Percentiles rank a stretch among this genome's conserved stretches.
phyloP scores from a whole-genome alignment of 2,888 invertebrate species.

The Acronicta psi region DNA sequence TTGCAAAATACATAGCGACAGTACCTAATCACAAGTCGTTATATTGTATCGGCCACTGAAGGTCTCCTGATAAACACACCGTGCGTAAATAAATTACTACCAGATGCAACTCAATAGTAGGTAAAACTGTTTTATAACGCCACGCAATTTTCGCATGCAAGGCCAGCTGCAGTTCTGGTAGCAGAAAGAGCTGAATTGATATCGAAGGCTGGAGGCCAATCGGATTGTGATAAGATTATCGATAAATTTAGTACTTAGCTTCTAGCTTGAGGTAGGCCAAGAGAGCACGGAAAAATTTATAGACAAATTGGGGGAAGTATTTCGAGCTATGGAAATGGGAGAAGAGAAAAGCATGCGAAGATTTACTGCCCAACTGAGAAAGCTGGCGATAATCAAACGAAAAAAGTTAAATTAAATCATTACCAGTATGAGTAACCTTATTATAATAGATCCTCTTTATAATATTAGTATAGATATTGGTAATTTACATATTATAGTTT shows the following conservation, averaged over 20 bases:
- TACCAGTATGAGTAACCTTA: no score
- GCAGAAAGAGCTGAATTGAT: constrained; percentile 15
- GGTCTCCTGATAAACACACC: constrained; percentile 59
- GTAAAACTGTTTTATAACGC: constrained; percentile 39
- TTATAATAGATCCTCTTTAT: no score
- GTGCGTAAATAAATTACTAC: constrained; percentile 56
- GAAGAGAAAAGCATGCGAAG: no score
- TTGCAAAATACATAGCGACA: constrained; percentile 22
- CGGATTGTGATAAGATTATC: constrained; percentile 19
- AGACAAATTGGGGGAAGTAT: not conserved
- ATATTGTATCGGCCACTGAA: constrained; percentile 54
- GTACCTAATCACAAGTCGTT: constrained; percentile 44
- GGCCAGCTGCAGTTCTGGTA: constrained; percentile 21
- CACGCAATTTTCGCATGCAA: constrained; percentile 28
- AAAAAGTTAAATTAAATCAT: no score
- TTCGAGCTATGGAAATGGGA: not conserved
- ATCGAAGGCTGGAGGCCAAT: constrained; percentile 17
- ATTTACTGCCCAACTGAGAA: no score
- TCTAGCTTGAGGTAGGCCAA: constrained; percentile 1
- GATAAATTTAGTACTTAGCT: constrained; percentile 4
- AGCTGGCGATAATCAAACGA: no score
- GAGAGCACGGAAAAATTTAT: not conserved
- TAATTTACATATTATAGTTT: no score
- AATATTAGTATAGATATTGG: no score
- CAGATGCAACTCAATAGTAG: constrained; percentile 35